Percentiles rank a stretch among this genome's conserved stretches.
phyloP scores from a whole-genome alignment of 2,113 vertebrate genomes.

The Campylorhamphus procurvoides region DNA sequence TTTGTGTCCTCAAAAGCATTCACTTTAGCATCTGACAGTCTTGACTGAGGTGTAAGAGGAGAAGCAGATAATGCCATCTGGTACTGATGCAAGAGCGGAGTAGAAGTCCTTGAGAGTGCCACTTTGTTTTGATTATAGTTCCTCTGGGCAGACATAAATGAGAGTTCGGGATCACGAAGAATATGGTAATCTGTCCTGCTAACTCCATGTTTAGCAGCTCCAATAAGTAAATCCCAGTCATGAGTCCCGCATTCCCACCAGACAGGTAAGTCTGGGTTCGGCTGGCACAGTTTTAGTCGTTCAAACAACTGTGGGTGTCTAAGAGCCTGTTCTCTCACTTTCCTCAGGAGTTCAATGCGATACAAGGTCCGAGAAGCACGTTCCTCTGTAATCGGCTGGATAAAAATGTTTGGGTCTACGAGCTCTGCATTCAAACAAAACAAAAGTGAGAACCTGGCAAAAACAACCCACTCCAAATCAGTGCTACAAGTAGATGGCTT shows the following conservation, averaged over 20 bases:
- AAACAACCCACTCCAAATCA: neutral
- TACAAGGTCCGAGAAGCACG: conserved; percentile 96
- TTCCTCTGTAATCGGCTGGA: conserved; percentile 97
- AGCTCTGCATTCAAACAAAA: conserved; percentile 77
- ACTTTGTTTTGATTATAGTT: conserved; percentile 92
- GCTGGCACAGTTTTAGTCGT: conserved; percentile 89
- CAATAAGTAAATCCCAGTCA: conserved; percentile 93
- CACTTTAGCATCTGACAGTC: conserved; percentile 75
- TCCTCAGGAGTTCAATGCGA: conserved; percentile 94
- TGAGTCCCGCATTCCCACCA: conserved; percentile 96
- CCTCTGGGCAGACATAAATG: conserved; percentile 92
- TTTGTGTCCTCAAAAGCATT: conserved; percentile 76
- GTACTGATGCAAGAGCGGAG: conserved; percentile 83
- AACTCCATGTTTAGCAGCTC: conserved; percentile 95
- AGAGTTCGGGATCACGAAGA: conserved; percentile 94
- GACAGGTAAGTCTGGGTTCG: conserved; percentile 90
- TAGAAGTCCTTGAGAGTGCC: conserved; percentile 77
- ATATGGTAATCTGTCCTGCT: conserved; percentile 99
- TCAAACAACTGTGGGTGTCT: conserved; percentile 89
- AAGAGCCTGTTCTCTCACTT: conserved; percentile 95
- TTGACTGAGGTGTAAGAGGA: conserved; percentile 77
- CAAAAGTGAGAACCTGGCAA: neutral
- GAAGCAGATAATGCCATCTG: conserved; percentile 80
- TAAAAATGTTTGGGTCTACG: conserved; percentile 88
- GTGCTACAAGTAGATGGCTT: neutral